These are phyloP conservation scores for Drosophila anceps DNA, from an alignment of 2,888 invertebrate species.

Conservation along the genomic window DNA sequence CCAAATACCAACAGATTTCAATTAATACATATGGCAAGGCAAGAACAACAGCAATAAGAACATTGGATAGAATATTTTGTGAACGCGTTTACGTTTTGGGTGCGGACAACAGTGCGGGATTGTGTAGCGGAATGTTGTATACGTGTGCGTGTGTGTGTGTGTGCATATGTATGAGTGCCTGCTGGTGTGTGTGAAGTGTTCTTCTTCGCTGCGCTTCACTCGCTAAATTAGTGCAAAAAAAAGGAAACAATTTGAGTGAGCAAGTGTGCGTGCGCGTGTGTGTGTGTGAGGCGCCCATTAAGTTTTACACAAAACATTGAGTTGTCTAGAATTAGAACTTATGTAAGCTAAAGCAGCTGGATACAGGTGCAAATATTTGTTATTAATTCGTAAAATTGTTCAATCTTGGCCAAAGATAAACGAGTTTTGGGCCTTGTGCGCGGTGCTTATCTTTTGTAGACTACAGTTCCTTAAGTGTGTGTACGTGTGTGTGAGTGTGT, in stretches of 20 bases:
- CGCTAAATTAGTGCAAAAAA: slow-evolving; percentile 77
- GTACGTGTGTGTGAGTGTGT: slow-evolving; percentile 16
- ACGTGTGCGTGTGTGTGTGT: slow-evolving; percentile 28
- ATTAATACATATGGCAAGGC: slow-evolving; percentile 19
- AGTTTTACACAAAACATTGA: slow-evolving; percentile 61
- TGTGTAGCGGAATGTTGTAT: slow-evolving; percentile 68
- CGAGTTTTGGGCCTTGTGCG: slow-evolving; percentile 60
- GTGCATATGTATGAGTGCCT: slow-evolving; percentile 10
- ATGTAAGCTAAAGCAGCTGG: slow-evolving; percentile 57
- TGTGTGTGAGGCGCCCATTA: slow-evolving; percentile 41
- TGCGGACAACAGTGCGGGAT: slow-evolving; percentile 48
- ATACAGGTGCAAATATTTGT: slow-evolving; percentile 71
- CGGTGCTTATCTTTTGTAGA: slow-evolving; percentile 54
- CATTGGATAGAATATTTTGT: slow-evolving; percentile 49
- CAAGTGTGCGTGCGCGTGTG: slow-evolving; percentile 30
- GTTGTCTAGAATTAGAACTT: slow-evolving; percentile 55
- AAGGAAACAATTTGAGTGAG: slow-evolving; percentile 59
- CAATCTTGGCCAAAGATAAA: slow-evolving; percentile 72
- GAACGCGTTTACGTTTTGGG: slow-evolving; percentile 59
- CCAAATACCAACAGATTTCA: slow-evolving; percentile 7
- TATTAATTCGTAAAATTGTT: slow-evolving; percentile 60
- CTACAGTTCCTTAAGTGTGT: slow-evolving; percentile 28
- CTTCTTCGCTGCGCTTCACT: slow-evolving; percentile 70
- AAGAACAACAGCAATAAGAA: slow-evolving; percentile 51
- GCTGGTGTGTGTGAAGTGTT: slow-evolving; percentile 62